A percentile compares a stretch with the other conserved stretches of the same genome.
These are phyloP conservation scores for Alaudala cheleensis DNA, from an alignment of 2,113 vertebrate species.

Conservation along the genomic window DNA sequence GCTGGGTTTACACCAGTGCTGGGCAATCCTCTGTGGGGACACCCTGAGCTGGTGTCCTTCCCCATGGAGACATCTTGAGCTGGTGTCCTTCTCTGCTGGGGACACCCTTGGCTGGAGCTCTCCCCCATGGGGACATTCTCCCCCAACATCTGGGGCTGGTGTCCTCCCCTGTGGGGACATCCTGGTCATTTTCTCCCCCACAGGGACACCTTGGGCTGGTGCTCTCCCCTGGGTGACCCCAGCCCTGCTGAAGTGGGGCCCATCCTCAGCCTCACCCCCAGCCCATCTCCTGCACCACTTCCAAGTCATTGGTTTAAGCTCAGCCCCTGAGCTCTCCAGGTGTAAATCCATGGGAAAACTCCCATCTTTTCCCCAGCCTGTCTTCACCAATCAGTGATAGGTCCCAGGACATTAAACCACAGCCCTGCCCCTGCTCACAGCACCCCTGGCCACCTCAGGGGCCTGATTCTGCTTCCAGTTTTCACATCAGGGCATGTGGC, in stretches of 20 bases:
- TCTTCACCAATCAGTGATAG: background rate
- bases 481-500: accelerated
- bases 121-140: background rate
- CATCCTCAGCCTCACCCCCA: background rate
- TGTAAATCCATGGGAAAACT: background rate
- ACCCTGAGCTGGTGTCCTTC: background rate
- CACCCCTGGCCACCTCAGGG: background rate
- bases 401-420: background rate
- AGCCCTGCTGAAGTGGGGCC: background rate
- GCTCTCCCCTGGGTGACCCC: background rate
- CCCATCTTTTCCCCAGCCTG: background rate
- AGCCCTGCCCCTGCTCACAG: background rate
- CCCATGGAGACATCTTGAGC: background rate
- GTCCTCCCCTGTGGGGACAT: background rate
- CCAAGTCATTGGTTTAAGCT: background rate
- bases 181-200: no score
- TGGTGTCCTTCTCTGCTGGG: background rate
- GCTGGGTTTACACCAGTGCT: background rate
- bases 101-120: background rate
- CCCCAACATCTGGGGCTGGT: background rate
- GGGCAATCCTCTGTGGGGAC: background rate
- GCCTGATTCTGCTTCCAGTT: background rate
- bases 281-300: background rate
- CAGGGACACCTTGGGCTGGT: background rate
- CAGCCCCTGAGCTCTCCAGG: background rate